Evolutionary conservation across 35 echinoderm and acorn worm genomes (phyloP).

Genomic region (Apostichopus japonicus): DNA sequence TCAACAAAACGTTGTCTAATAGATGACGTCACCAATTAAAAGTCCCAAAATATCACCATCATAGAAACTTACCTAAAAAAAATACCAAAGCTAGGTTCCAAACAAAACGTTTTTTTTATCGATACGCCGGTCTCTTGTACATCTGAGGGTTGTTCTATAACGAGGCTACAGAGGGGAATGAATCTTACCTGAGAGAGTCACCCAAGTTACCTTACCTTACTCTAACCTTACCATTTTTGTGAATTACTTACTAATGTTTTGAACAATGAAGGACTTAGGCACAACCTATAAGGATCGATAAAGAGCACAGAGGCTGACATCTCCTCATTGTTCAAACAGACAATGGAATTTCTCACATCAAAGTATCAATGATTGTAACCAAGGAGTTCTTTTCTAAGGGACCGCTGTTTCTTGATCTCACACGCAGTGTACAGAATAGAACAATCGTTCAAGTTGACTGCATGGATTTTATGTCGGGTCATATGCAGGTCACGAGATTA

Average conservation of each 20-base stretch:
- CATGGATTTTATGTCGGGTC: slow-evolving; percentile 10
- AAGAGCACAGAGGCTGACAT: neutral
- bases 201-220: neutral
- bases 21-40: too few relatives aligned
- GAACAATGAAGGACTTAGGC: neutral
- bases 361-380: slow-evolving; percentile 26
- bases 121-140: too few relatives aligned
- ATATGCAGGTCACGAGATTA: neutral
- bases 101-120: too few relatives aligned
- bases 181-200: neutral
- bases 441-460: slow-evolving; percentile 29
- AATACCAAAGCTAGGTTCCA: too few relatives aligned
- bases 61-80: too few relatives aligned
- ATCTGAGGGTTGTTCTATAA: too few relatives aligned
- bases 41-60: too few relatives aligned
- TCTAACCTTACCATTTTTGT: neutral
- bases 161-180: too few relatives aligned
- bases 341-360: slow-evolving; percentile 21
- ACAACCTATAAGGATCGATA: slow-evolving; percentile 34
- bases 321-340: neutral
- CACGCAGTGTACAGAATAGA: neutral
- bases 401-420: too few relatives aligned
- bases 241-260: slow-evolving; percentile 44
- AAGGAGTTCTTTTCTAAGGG: slow-evolving; percentile 5
- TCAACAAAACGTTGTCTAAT: too few relatives aligned